A percentile compares a stretch with the other conserved stretches of the same genome.
Evolutionary conservation across 2,888 invertebrate species (phyloP).

Genomic region (Hypomecis punctinalis): DNA sequence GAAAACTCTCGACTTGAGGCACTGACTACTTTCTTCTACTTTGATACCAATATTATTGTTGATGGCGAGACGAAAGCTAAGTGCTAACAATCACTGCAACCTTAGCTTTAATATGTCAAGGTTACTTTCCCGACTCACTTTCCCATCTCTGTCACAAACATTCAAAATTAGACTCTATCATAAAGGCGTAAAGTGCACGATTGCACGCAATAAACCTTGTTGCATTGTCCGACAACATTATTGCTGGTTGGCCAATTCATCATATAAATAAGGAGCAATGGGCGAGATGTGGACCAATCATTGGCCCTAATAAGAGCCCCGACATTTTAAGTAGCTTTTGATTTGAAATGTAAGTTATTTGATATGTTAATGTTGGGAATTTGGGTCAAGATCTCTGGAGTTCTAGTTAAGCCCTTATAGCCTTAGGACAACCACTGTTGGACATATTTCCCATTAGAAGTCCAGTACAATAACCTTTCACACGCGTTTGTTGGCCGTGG

Average conservation of each 20-base stretch:
- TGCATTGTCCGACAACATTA: slow-evolving; percentile 19
- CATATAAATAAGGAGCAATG: slow-evolving; percentile 35
- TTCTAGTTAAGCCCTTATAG: background rate
- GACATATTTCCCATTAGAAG: no score
- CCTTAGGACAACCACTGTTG: background rate
- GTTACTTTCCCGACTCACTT: slow-evolving; percentile 38
- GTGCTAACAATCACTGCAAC: slow-evolving; percentile 7
- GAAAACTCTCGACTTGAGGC: no score
- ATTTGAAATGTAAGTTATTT: slow-evolving; percentile 22
- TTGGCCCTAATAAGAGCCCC: slow-evolving; percentile 43
- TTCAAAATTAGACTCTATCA: slow-evolving; percentile 11
- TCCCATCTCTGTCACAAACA: slow-evolving; percentile 16
- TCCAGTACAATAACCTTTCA: no score
- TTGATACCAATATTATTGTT: background rate
- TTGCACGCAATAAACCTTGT: background rate
- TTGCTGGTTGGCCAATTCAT: slow-evolving; percentile 27
- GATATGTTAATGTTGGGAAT: slow-evolving; percentile 20
- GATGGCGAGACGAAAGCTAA: background rate
- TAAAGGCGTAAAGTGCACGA: slow-evolving; percentile 3
- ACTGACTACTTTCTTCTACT: background rate
- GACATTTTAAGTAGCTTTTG: slow-evolving; percentile 30
- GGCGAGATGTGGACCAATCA: slow-evolving; percentile 38
- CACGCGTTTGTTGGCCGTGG: no score
- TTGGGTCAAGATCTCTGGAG: slow-evolving; percentile 24
- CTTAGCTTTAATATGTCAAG: slow-evolving; percentile 33